Conservation (phyloP, 2,113 vertebrate species). For the Chrysochloris asiatica region DNA sequence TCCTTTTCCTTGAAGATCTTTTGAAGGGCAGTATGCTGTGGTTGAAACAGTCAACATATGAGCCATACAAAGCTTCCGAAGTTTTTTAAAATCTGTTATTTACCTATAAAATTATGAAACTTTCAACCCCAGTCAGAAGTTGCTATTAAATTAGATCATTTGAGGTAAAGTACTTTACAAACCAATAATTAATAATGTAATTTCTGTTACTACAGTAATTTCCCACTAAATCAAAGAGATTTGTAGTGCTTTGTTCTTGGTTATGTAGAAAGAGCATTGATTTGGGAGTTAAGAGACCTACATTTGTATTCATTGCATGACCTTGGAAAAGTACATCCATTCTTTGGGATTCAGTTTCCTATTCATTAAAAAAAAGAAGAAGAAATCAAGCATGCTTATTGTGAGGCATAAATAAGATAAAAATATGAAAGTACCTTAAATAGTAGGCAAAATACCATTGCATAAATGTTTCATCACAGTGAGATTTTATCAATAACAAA, state of each 20-base stretch:
- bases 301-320: slow-evolving; percentile 23
- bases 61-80: neutral
- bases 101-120: slow-evolving; percentile 46
- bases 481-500: neutral
- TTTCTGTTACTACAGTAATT: neutral
- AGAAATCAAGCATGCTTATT: neutral
- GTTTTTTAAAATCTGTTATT: slow-evolving; percentile 47
- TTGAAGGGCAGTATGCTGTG: neutral
- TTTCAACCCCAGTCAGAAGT: neutral
- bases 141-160: slow-evolving; percentile 21
- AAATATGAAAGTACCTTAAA: slow-evolving; percentile 38
- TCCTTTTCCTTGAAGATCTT: slow-evolving; percentile 38
- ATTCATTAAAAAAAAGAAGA: slow-evolving; percentile 13
- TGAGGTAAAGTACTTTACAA: slow-evolving; percentile 43
- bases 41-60: neutral
- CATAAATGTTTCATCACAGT: neutral
- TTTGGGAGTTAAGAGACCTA: neutral
- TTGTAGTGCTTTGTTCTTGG: neutral
- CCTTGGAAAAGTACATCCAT: neutral
- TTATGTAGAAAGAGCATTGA: slow-evolving; percentile 12
- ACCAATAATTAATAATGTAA: slow-evolving; percentile 40
- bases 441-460: slow-evolving; percentile 4
- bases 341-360: slow-evolving; percentile 17
- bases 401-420: slow-evolving; percentile 50
- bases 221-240: neutral